Conservation (phyloP, 2,113 vertebrate genomes). For the Dolichallabes microphthalmus region DNA sequence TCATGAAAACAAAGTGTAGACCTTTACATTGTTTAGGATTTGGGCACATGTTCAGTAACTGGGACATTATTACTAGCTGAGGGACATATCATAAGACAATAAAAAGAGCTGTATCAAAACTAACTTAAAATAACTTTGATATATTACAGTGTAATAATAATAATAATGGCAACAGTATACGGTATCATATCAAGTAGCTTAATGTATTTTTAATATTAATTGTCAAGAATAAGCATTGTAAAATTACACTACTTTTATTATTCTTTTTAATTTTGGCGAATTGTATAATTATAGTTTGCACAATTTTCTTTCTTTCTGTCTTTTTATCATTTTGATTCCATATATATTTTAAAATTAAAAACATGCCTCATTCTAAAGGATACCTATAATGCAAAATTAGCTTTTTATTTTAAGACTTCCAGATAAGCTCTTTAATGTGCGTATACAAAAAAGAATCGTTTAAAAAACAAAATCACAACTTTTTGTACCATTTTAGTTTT, state of each 20-base stretch:
- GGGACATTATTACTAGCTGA: neutral
- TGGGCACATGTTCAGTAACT: too few relatives aligned
- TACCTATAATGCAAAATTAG: too few relatives aligned
- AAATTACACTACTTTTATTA: neutral
- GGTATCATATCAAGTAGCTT: neutral
- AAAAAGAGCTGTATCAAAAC: neutral
- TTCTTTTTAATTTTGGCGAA: neutral
- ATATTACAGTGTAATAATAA: neutral
- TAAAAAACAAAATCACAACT: too few relatives aligned
- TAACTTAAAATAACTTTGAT: neutral
- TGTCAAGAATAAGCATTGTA: neutral
- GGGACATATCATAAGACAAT: neutral
- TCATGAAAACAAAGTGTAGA: too few relatives aligned
- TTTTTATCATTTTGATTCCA: neutral
- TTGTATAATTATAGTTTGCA: too few relatives aligned
- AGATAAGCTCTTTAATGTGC: too few relatives aligned
- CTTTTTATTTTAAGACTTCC: too few relatives aligned
- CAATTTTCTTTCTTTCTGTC: too few relatives aligned
- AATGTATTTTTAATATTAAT: neutral
- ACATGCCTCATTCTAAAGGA: neutral
- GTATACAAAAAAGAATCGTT: too few relatives aligned
- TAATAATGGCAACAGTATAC: neutral
- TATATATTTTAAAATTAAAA: neutral
- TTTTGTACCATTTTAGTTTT: too few relatives aligned
- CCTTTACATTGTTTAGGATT: neutral